Base-by-base conservation (phyloP, 2,797 vertebrate species). In the Enteromius paludinosus region DNA sequence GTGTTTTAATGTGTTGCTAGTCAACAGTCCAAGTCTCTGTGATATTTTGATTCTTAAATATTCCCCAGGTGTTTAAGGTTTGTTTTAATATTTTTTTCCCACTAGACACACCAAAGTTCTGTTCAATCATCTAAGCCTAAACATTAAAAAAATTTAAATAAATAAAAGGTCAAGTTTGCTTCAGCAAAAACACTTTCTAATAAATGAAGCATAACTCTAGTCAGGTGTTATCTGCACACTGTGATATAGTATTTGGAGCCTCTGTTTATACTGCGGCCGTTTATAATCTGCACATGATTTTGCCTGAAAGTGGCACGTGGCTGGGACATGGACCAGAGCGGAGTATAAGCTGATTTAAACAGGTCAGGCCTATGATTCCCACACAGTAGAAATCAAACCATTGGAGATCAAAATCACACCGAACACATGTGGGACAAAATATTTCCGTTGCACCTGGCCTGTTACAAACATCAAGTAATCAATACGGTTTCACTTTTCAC, bases 321-420 rank as follows among this genome's bases (percentile, higher is more conserved):
- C 80, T 88, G 65, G 20, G 52, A 85, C 69, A 81, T 56, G 71
- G 69, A 61, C 66, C 35, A 14, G 59, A 68, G 43, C 41, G 4
- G 59, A 68, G 64, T 20, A 56, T 86, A 86, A 86, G 78, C 64
- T 35, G 70, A 86, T 85, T 76, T 80, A 45, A 78, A 62, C 38
- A 64, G 23, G 41, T 64, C 81, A 81, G 76, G 61, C 43, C 61
- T 10, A 28, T 43, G 68, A 83, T 72, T 66, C 35, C 72, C 76
- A 81, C 5, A 66, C 59, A 69, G 56, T 45, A 49, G 25, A 75
- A 47, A 62, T 17, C 78, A 76, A 82, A 85, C 47, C 66, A 64
- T 18, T 45, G 41, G 25, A 83, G 54, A 80, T 78, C 43, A 9
- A 47, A 77, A 79, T 78, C 28, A 45, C 47, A 82, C 6, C 11